Evolutionary conservation across 2,113 vertebrate genomes (phyloP).

Genomic region (Macroglossus sobrinus): DNA sequence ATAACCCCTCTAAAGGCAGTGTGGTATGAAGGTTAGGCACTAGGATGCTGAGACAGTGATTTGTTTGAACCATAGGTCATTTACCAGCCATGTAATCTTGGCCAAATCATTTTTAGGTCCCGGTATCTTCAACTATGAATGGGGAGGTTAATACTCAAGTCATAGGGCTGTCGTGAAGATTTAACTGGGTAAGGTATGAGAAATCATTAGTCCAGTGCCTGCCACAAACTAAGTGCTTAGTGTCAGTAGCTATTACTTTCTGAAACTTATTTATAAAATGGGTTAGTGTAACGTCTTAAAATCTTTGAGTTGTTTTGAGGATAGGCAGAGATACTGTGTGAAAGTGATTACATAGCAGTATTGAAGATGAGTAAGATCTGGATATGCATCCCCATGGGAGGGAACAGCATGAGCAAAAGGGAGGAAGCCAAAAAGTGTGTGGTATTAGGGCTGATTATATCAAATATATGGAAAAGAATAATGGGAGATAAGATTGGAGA

Average conservation of each 20-base stretch:
- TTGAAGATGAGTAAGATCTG: neutral
- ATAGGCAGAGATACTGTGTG: neutral
- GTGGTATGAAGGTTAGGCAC: neutral
- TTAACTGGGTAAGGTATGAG: neutral
- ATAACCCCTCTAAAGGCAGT: neutral
- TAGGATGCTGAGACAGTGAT: neutral
- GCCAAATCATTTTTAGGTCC: neutral
- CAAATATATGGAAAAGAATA: neutral
- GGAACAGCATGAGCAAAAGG: neutral
- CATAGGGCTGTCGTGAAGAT: neutral
- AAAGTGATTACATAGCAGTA: neutral
- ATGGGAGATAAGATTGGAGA: neutral
- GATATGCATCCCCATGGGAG: neutral
- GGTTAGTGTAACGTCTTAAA: constrained; percentile 14
- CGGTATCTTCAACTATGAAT: neutral
- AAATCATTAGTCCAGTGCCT: neutral
- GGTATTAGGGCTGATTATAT: neutral
- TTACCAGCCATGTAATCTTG: neutral
- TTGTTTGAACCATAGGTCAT: neutral
- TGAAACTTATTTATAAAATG: neutral
- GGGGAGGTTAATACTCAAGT: neutral
- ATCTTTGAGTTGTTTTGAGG: neutral
- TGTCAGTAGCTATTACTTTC: neutral
- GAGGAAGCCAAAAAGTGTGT: neutral
- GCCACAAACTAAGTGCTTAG: neutral